These are phyloP conservation scores for Tylochromis polylepis DNA, from an alignment of 2,113 vertebrate genomes.

Conservation along the genomic window DNA sequence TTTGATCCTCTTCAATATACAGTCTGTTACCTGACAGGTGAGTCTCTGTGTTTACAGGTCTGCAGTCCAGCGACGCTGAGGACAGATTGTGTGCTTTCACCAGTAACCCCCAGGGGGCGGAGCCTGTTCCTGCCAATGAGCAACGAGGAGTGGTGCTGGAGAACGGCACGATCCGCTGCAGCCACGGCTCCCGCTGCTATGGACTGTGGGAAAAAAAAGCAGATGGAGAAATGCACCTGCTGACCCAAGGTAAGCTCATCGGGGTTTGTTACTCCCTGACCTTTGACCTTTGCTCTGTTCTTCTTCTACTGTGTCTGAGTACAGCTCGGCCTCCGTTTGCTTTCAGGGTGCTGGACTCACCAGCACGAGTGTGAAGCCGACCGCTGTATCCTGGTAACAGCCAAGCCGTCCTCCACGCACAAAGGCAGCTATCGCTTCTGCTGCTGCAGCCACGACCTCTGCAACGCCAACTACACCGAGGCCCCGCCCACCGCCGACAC, in stretches of 20 bases:
- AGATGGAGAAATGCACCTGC: constrained; percentile 42
- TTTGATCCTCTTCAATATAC: neutral
- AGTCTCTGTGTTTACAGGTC: constrained; percentile 23
- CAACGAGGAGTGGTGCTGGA: constrained; percentile 32
- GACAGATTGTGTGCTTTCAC: constrained; percentile 54
- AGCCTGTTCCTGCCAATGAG: constrained; percentile 16
- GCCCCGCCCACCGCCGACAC: constrained; percentile 5
- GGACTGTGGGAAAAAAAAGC: constrained; percentile 63
- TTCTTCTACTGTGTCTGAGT: neutral
- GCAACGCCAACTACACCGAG: constrained; percentile 90
- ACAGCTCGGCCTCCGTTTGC: neutral
- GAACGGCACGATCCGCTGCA: constrained; percentile 64
- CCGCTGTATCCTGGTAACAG: constrained; percentile 81
- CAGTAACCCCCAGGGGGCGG: constrained; percentile 19
- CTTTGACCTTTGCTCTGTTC: neutral
- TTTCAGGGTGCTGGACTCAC: constrained; percentile 87
- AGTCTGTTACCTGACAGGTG: neutral
- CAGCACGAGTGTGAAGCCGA: constrained; percentile 82
- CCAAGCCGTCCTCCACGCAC: constrained; percentile 77
- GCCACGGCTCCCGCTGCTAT: constrained; percentile 53
- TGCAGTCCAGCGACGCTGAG: constrained; percentile 35
- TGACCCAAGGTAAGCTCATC: constrained; percentile 61
- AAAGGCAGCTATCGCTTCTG: constrained; percentile 88
- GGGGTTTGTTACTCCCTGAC: neutral
- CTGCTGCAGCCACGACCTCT: constrained; percentile 88